phyloP scores from a whole-genome alignment of 2,113 vertebrate genomes.

The Caloenas nicobarica region DNA sequence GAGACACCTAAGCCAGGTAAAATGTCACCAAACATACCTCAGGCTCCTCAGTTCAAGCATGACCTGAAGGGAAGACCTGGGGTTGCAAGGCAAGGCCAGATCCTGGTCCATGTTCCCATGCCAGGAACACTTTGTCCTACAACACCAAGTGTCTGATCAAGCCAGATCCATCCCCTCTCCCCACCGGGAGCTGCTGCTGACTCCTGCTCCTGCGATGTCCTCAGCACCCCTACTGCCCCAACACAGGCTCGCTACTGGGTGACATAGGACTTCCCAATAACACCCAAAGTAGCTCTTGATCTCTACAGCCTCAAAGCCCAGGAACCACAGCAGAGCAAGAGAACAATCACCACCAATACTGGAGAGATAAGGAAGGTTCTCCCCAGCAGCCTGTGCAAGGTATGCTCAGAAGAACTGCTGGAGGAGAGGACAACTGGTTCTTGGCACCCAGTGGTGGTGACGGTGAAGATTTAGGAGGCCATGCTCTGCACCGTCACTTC shows the following conservation, averaged over 20 bases:
- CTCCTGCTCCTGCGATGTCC: background rate
- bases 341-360: background rate
- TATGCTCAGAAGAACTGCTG: background rate
- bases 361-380: background rate
- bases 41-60: background rate
- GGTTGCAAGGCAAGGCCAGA: background rate
- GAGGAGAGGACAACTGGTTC: background rate
- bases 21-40: background rate
- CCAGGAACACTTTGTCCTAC: background rate
- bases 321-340: background rate
- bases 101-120: background rate
- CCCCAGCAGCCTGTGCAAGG: background rate
- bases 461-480: background rate
- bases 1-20: background rate
- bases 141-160: fast-evolving
- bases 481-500: background rate
- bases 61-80: background rate
- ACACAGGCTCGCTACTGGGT: background rate
- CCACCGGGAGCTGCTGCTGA: background rate
- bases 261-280: background rate
- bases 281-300: background rate
- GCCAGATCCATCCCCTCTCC: background rate
- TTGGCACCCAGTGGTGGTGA: background rate
- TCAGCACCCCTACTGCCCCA: background rate
- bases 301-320: background rate